phyloP scores from a whole-genome alignment of 30 jellyfish, hydroid and myxozoan species.

The Aurelia sp. region DNA sequence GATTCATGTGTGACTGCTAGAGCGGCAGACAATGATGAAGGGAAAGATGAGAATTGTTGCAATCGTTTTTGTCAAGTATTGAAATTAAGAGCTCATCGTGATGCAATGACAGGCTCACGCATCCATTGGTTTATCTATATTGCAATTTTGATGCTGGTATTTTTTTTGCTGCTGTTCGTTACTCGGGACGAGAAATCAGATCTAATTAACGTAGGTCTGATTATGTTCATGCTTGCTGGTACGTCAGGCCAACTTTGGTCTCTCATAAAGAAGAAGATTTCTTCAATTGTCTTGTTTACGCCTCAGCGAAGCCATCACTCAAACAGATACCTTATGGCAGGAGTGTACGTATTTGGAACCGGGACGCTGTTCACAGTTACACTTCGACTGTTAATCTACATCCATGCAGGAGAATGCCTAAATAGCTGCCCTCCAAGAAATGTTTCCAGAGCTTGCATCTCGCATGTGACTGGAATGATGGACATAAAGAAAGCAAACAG shows the following conservation, averaged over 20 bases:
- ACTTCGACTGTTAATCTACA: not conserved
- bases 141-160: not conserved
- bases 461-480: not conserved
- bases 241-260: not conserved
- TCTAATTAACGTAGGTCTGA: not conserved
- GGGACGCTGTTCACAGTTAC: constrained; percentile 17
- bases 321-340: constrained; percentile 31
- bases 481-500: not conserved
- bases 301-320: not conserved
- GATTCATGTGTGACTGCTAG: too few relatives aligned
- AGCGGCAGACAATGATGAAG: not conserved
- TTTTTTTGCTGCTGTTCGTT: constrained; percentile 1
- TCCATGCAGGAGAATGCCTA: not conserved
- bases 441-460: not conserved
- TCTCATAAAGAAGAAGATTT: not conserved
- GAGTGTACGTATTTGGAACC: constrained; percentile 24
- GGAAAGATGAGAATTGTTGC: not conserved
- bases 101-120: not conserved
- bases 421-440: not conserved
- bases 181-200: not conserved
- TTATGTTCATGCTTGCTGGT: not conserved
- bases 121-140: constrained; percentile 11
- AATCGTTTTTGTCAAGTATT: not conserved
- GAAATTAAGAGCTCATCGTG: not conserved
- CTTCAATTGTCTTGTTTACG: not conserved